phyloP scores from a whole-genome alignment of 2,113 vertebrate species.

The Ciconia boyciana region DNA sequence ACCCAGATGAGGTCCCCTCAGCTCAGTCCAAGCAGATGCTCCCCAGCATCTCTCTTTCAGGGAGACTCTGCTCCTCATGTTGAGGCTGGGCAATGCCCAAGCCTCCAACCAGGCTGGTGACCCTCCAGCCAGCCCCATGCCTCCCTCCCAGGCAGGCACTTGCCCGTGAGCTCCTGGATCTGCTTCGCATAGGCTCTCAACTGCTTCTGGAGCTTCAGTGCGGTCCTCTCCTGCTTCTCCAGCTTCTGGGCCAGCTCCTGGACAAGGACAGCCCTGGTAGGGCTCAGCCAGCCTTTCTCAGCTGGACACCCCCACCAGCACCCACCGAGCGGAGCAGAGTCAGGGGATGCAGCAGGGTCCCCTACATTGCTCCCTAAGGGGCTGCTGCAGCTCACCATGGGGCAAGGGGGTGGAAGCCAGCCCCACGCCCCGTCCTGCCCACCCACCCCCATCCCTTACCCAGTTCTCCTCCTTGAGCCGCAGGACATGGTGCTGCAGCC shows the following conservation, averaged over 20 bases:
- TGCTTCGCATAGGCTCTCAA: conserved; percentile 57
- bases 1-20: neutral
- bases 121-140: neutral
- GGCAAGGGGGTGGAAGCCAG: neutral
- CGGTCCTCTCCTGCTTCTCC: conserved; percentile 69
- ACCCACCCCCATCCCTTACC: neutral
- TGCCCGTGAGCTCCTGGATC: neutral
- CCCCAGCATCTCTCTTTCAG: neutral
- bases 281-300: neutral
- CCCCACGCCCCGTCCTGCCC: neutral
- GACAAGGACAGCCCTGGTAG: neutral
- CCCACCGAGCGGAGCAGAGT: accelerated
- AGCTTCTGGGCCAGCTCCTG: conserved; percentile 73
- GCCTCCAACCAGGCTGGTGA: neutral
- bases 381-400: neutral
- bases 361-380: neutral
- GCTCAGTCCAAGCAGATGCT: neutral
- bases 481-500: neutral
- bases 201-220: conserved; percentile 69
- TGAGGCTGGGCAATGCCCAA: too few relatives aligned
- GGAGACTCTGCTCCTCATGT: neutral
- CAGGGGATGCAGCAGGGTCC: neutral
- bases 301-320: neutral
- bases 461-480: conserved; percentile 57
- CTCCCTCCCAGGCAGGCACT: neutral